Evolutionary conservation across 2,113 vertebrate genomes (phyloP), one percentile per base, ranked within the genome.

Genomic region (Catharus fuscescens): DNA sequence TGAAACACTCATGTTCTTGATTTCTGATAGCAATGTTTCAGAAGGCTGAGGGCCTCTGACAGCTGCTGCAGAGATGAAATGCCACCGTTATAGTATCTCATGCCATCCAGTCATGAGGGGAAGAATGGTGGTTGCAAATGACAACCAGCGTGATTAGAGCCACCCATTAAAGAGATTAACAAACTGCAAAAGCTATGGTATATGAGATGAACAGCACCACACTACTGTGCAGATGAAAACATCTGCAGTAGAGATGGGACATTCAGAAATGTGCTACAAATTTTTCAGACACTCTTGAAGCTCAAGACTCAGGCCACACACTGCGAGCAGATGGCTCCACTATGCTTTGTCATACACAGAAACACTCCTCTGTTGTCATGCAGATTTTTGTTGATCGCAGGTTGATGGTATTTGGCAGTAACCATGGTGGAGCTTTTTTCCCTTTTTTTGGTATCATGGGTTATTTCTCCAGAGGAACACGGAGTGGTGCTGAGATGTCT

Each of bases 391-490:
- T 29, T 80, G 72, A 71, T 38, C 74, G 71, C 71, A 86, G 85
- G 82, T 93, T 80, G 88, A 90, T 53, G 52, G 32, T 23, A 83
- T 70, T 92, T 93, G 85, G 74, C 71, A 93, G 40, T 54, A 88
- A 66, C 25, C n/a, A 59, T 18, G 56, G 71, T 65, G 47, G 50
- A 86, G 31, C 8, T 47, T 50, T 93, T 84, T 32, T 9, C 4
- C 19, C 5, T 9, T 53, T 60, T 82, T 69, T 86, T 64, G 48
- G 62, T 80, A 40, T 45, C 44, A 31, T 18, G 38, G 31, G 15
- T 50, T 91, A 29, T 61, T 93, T 82, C 91, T 82, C 71, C 62
- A 70, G 50, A 82, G 64, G 54, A 80, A 87, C 18, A 54, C 0
- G 6, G 26, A 21, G 10, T 28, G 44, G 38, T 40, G 45, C n/a